Base-by-base conservation (phyloP, 2,797 vertebrate genomes). In the Myotis planiceps region DNA sequence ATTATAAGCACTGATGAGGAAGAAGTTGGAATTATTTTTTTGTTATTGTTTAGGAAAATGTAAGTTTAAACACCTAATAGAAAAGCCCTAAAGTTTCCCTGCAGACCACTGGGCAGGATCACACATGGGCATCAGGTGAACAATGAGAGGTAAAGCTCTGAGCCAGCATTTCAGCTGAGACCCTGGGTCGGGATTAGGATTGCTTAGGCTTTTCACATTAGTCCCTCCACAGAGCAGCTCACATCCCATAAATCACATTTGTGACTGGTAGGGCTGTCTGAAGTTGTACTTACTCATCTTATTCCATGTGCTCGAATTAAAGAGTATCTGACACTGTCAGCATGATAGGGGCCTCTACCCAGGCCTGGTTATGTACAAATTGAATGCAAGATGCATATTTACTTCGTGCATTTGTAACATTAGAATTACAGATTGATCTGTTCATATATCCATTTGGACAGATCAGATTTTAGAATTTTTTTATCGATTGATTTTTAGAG, bases 171-270 rank as follows among this genome's bases (percentile, higher is more conserved):
- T 92, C 49, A 72, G 60, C 15, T 7, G 68, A 93, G 78, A 71
- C 81, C 90, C 96, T 75, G 68, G 37, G 66, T 85, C 3, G 4
- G 76, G 86, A 89, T 80, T 91, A 83, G 75, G 89, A 60, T 94
- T 89, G 60, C 91, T 94, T 84, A 55, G 86, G 42, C 86, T 96
- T 66, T 74, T 84, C 49, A 1, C 80, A 78, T 96, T 78, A 87
- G 91, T 94, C 83, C 58, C 89, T 91, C n/a, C 49, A 53, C 60
- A 87, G 66, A 92, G 66, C 76, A 71, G 72, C 74, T 91, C 89
- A 27, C 89, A 60, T 74, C 83, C 51, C 55, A 78, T 94, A 94
- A 95, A 88, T 97, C 96, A 96, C 47, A 9, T 10, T 49, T 55
- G 75, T 55, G 95, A 78, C 71, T 63, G 29, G 60, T 6, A 87